Evolutionary conservation across 2,113 vertebrate genomes (phyloP), one percentile per base, ranked within the genome.

Genomic region (Regulus satrapa): DNA sequence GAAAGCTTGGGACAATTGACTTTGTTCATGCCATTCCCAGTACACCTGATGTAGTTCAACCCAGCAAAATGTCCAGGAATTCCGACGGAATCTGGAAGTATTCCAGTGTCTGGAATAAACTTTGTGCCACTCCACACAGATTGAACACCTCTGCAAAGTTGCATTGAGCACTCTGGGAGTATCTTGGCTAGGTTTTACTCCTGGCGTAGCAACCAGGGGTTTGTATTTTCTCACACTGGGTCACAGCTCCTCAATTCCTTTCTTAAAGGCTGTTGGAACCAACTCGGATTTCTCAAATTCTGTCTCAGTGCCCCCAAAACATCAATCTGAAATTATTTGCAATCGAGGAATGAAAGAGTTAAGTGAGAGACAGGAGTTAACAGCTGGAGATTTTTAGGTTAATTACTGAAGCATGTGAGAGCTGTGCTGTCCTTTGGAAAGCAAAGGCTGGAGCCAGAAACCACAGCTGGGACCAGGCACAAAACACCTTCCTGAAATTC

Each of bases 31-130:
- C 12, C 38, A 75, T 31, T 55, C 31, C 58, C 46, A 62, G 34
- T 2, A n/a, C 14, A 66, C 24, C 59, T 5, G 1, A 36, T 12
- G 12, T 0, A 38, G 28, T 2, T 74, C 8, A 88, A 38, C 13
- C 18, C 2, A 84, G 73, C 25, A 87, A 79, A 85, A 61, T 0
- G 0, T 7, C 20, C 13, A 84, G 69, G 25, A 87, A 82, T 64
- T 43, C 26, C n/a, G 23, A 20, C 26, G 40, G 51, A 68, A 18
- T 3, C 36, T 4, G 26, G 85, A 59, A 14, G 21, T 41, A 23
- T 43, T 46, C 19, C 79, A 55, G 59, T 2, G 32, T 7, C 41
- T 80, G 46, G 73, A 80, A 86, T 7, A 67, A 77, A 36, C 1
- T 68, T 41, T 88, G 62, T 66, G 59, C 36, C 66, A 34, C 24